These are phyloP conservation scores for Dynastes hyllus DNA, from an alignment of 2,888 invertebrate genomes.

Conservation along the genomic window DNA sequence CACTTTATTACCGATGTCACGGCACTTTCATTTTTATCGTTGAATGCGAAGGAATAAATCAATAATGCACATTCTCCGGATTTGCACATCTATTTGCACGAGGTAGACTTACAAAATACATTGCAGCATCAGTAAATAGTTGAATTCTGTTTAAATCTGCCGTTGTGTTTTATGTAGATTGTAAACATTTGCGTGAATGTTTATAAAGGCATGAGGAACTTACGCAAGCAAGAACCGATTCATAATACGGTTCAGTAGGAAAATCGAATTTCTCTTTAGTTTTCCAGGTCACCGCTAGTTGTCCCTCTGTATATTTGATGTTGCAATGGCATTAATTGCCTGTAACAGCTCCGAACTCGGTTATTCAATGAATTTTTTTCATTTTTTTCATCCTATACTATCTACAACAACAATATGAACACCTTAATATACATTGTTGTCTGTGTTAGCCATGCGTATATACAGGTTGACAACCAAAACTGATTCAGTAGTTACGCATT, in stretches of 20 bases:
- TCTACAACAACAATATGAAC: no score
- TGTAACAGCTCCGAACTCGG: no score
- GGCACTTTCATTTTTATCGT: constrained; percentile 42
- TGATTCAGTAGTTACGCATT: no score
- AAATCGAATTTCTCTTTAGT: constrained; percentile 58
- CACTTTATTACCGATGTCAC: constrained; percentile 20
- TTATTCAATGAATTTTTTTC: no score
- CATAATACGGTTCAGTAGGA: constrained; percentile 22
- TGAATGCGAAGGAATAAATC: constrained; percentile 15
- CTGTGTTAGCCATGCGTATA: no score
- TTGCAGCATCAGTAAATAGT: background rate
- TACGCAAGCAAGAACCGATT: background rate
- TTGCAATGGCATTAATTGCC: background rate
- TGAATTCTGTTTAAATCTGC: background rate
- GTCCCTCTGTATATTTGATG: background rate
- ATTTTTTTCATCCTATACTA: no score
- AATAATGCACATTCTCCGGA: constrained; percentile 40
- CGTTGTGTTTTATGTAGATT: background rate
- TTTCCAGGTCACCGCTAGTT: constrained; percentile 47
- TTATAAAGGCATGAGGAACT: background rate
- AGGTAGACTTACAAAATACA: background rate
- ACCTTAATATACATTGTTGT: no score
- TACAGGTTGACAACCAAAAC: no score
- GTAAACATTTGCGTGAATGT: background rate
- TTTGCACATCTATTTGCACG: background rate